A percentile compares a stretch with the other conserved stretches of the same genome.
Evolutionary conservation across 1,140 invertebrate genomes (phyloP).

Genomic region (Drosophila elegans): DNA sequence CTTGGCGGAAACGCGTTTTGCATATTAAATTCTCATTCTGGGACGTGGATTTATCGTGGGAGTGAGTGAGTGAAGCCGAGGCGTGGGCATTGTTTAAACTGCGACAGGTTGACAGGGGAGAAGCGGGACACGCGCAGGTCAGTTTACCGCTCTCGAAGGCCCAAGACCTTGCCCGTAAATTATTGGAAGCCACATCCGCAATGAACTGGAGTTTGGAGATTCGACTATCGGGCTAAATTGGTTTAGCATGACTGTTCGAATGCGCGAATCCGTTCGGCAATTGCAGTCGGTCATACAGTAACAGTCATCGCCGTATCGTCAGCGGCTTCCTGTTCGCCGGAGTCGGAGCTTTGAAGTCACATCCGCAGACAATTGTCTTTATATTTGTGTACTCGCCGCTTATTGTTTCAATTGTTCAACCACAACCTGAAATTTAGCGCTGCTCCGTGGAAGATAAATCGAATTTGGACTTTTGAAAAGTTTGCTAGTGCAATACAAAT

Average conservation of each 20-base stretch:
- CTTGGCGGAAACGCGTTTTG: slow-evolving; percentile 66
- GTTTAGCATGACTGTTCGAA: slow-evolving; percentile 47
- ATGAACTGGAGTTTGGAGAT: slow-evolving; percentile 21
- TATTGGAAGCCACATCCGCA: slow-evolving; percentile 27
- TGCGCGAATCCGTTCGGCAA: slow-evolving; percentile 14
- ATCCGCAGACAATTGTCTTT: slow-evolving; percentile 30
- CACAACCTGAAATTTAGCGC: slow-evolving; percentile 9
- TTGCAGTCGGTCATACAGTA: slow-evolving; percentile 34
- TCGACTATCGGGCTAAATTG: slow-evolving; percentile 33
- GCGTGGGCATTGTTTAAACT: slow-evolving; percentile 29
- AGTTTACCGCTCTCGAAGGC: slow-evolving; percentile 14
- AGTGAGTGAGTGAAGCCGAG: slow-evolving; percentile 30
- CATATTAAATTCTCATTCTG: slow-evolving; percentile 64
- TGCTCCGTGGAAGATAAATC: slow-evolving; percentile 19
- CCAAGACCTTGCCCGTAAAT: slow-evolving; percentile 33
- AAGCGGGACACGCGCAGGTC: slow-evolving; percentile 27
- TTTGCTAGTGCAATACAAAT: not conserved
- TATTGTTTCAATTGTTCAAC: slow-evolving; percentile 28
- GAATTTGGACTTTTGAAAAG: not conserved
- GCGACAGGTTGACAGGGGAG: slow-evolving; percentile 27
- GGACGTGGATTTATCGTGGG: slow-evolving; percentile 64
- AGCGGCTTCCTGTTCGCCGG: slow-evolving; percentile 29
- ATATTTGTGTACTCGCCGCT: slow-evolving; percentile 8
- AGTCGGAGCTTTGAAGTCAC: slow-evolving; percentile 43
- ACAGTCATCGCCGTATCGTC: slow-evolving; percentile 22